phyloP scores from a whole-genome alignment of 2,888 invertebrate genomes.

The Hirudinaria manillensis region DNA sequence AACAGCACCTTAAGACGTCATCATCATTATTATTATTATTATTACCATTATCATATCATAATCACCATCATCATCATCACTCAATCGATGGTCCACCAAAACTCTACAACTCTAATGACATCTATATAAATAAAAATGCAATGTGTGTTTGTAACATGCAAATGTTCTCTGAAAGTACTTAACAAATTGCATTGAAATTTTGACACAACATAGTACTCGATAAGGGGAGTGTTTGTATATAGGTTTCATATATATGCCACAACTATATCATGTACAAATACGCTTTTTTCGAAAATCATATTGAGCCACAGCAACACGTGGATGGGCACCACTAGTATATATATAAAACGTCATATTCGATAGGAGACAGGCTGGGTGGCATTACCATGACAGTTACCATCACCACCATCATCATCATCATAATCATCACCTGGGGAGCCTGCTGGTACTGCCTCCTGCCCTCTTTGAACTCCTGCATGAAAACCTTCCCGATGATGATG shows the following conservation, averaged over 20 bases:
- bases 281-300: too few species aligned
- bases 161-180: too few species aligned
- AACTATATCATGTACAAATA: too few species aligned
- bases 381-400: background rate
- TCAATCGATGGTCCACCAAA: background rate
- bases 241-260: too few species aligned
- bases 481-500: slow-evolving; percentile 95
- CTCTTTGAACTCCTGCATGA: slow-evolving; percentile 96
- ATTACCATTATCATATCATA: background rate
- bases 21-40: slow-evolving; percentile 1
- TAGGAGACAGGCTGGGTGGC: background rate
- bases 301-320: too few species aligned
- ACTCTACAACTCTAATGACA: background rate
- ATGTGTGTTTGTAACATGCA: background rate
- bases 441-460: slow-evolving; percentile 67
- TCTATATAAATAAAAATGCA: background rate
- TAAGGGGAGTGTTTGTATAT: too few species aligned
- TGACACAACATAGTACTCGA: too few species aligned
- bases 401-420: background rate
- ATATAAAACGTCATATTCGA: background rate
- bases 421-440: slow-evolving; percentile 53
- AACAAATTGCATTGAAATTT: background rate
- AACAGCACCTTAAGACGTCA: slow-evolving; percentile 54
- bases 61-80: slow-evolving; percentile 14
- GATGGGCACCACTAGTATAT: background rate